Conservation (phyloP, 2,888 invertebrate species). For the Eremobia ochroleuca region DNA sequence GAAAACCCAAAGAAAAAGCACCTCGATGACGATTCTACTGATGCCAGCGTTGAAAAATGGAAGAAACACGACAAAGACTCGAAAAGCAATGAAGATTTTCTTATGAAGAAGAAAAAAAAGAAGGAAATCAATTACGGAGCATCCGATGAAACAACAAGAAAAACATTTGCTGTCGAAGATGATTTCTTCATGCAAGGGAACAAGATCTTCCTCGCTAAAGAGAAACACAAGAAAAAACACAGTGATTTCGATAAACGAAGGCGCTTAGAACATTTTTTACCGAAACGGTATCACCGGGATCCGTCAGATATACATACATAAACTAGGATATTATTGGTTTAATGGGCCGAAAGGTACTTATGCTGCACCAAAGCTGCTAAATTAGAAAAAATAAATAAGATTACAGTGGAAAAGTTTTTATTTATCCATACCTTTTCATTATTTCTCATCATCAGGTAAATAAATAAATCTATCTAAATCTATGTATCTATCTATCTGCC, state of each 20-base stretch:
- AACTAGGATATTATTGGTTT: slow-evolving; percentile 81
- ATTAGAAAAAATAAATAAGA: background rate
- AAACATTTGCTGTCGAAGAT: background rate
- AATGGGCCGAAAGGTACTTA: slow-evolving; percentile 77
- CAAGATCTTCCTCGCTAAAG: background rate
- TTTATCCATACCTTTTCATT: too few species aligned
- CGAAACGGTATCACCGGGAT: slow-evolving; percentile 80
- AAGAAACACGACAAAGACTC: background rate
- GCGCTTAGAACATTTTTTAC: slow-evolving; percentile 76
- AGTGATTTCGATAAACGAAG: slow-evolving; percentile 47
- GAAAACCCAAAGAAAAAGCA: background rate
- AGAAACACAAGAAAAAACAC: background rate
- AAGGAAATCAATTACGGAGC: background rate
- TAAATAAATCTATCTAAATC: too few species aligned
- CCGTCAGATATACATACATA: slow-evolving; percentile 68
- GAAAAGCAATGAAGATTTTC: slow-evolving; percentile 1
- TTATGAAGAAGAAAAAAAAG: background rate
- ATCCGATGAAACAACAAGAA: background rate
- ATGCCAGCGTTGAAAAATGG: background rate
- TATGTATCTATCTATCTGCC: too few species aligned
- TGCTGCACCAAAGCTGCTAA: slow-evolving; percentile 6
- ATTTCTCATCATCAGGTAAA: too few species aligned
- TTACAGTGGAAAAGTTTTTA: background rate
- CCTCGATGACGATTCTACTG: background rate
- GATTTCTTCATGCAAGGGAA: slow-evolving; percentile 42